phyloP scores from a whole-genome alignment of 2,113 vertebrate genomes.

The Calidris pygmaea region DNA sequence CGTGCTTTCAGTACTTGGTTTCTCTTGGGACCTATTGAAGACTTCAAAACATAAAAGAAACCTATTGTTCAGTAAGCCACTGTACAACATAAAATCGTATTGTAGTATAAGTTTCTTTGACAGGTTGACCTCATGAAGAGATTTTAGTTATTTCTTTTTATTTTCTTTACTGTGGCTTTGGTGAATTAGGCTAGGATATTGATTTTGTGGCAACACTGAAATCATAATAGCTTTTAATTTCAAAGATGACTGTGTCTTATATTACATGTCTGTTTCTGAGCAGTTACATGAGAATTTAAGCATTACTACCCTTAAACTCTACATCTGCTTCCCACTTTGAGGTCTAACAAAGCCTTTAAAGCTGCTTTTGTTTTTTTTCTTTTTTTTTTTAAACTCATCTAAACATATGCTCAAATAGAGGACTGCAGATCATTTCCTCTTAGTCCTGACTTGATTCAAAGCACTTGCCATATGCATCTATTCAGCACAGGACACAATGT shows the following conservation, averaged over 20 bases:
- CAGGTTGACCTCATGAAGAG: constrained; percentile 10
- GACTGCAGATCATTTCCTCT: constrained; percentile 27
- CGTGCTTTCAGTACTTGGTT: neutral
- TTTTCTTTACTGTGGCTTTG: constrained; percentile 14
- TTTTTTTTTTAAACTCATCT: constrained; percentile 20
- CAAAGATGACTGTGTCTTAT: constrained; percentile 12
- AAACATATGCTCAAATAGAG: constrained; percentile 10
- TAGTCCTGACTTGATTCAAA: neutral
- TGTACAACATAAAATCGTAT: neutral
- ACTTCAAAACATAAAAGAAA: constrained; percentile 52
- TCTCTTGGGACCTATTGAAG: neutral
- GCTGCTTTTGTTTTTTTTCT: neutral
- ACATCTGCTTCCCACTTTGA: constrained; percentile 41
- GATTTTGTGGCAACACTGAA: constrained; percentile 35
- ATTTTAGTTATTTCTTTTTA: constrained; percentile 10
- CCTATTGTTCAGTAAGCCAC: neutral
- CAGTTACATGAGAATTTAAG: constrained; percentile 36
- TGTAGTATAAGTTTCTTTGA: constrained; percentile 14
- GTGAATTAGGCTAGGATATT: constrained; percentile 15
- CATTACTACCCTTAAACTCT: neutral
- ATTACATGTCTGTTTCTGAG: constrained; percentile 17
- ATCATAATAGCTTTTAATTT: constrained; percentile 43
- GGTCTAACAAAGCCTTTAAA: constrained; percentile 36
- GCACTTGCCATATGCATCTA: neutral
- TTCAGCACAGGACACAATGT: neutral